Conservation (phyloP, 2,888 invertebrate species). For the Papilio gigon region DNA sequence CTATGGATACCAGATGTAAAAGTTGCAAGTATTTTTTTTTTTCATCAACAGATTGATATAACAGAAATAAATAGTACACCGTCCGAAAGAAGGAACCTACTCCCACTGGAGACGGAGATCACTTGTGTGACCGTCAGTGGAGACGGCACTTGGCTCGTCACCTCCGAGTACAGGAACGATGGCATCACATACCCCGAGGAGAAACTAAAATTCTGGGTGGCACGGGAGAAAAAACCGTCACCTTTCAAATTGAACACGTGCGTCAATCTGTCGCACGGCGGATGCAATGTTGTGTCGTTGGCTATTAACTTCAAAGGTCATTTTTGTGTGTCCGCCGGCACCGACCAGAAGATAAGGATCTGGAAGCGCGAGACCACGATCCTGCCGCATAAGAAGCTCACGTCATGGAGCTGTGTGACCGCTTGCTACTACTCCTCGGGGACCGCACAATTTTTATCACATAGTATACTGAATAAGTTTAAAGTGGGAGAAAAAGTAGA, state of each 20-base stretch:
- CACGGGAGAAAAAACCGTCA: slow-evolving; percentile 51
- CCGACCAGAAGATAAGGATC: slow-evolving; percentile 72
- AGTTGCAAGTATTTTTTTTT: neutral
- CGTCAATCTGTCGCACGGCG: slow-evolving; percentile 74
- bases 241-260: slow-evolving; percentile 72
- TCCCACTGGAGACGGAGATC: slow-evolving; percentile 75
- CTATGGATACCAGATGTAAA: neutral
- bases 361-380: slow-evolving; percentile 64
- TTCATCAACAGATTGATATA: slow-evolving; percentile 69
- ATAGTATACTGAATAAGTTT: slow-evolving; percentile 64
- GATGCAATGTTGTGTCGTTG: slow-evolving; percentile 68
- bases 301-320: slow-evolving; percentile 66
- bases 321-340: slow-evolving; percentile 74
- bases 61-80: slow-evolving; percentile 72
- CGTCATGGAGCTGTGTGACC: slow-evolving; percentile 67
- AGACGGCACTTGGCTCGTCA: slow-evolving; percentile 70
- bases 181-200: slow-evolving; percentile 73
- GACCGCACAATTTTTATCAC: slow-evolving; percentile 61
- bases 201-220: slow-evolving; percentile 72
- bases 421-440: slow-evolving; percentile 78
- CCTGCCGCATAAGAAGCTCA: slow-evolving; percentile 51
- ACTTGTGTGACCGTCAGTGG: slow-evolving; percentile 71
- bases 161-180: slow-evolving; percentile 75
- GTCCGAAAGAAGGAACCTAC: slow-evolving; percentile 67
- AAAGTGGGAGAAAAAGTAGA: slow-evolving; percentile 55